phyloP scores from a whole-genome alignment of 2,113 vertebrate genomes.

The Rattus rattus region DNA sequence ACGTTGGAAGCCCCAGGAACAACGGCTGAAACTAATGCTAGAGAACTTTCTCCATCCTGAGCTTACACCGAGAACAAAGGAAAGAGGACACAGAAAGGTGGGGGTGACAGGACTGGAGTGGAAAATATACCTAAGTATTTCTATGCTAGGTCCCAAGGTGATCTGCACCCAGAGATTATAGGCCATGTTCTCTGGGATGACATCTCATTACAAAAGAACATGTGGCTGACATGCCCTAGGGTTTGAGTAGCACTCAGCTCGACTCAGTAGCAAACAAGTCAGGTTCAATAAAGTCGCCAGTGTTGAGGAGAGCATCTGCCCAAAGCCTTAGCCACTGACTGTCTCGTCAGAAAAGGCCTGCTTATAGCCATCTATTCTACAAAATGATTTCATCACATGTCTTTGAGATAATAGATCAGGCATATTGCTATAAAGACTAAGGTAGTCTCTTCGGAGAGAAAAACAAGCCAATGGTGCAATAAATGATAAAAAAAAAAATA shows the following conservation, averaged over 20 bases:
- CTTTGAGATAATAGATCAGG: neutral
- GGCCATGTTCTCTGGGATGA: neutral
- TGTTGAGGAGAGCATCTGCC: neutral
- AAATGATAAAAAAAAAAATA: slow-evolving; percentile 45
- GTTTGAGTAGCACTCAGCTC: neutral
- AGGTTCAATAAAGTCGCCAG: neutral
- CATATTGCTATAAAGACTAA: neutral
- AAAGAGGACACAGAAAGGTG: neutral
- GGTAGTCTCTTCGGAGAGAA: neutral
- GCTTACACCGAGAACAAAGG: neutral
- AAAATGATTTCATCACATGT: neutral
- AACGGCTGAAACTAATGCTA: neutral
- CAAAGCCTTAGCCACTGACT: neutral
- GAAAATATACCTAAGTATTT: neutral
- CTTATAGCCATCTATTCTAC: neutral
- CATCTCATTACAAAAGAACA: neutral
- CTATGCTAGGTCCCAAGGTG: neutral
- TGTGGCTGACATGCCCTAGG: neutral
- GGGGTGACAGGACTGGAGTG: neutral
- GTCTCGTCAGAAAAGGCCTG: neutral
- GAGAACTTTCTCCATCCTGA: neutral
- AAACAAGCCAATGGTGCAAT: neutral
- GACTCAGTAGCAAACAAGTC: neutral
- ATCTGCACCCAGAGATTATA: neutral
- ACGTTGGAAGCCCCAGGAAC: neutral